Conservation (phyloP, 2,888 invertebrate genomes). For the Diploptera punctata region DNA sequence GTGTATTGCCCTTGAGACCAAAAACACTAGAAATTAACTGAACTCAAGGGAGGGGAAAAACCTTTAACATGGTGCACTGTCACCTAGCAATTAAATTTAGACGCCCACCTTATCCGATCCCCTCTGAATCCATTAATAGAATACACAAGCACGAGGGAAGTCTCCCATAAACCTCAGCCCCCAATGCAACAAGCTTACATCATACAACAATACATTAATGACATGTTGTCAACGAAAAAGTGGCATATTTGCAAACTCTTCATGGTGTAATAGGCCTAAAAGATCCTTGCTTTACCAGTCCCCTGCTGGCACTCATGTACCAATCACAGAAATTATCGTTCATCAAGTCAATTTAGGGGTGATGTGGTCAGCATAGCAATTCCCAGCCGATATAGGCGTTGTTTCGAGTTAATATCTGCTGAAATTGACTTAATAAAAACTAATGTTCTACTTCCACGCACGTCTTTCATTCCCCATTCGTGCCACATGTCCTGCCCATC, state of each 20-base stretch:
- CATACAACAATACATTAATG: neutral
- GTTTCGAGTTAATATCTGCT: too few relatives aligned
- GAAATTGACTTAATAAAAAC: too few relatives aligned
- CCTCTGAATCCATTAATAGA: conserved; percentile 12
- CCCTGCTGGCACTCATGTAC: too few relatives aligned
- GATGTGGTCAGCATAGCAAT: too few relatives aligned
- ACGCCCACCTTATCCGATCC: conserved; percentile 2
- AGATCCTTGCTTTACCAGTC: too few relatives aligned
- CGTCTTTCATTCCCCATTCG: too few relatives aligned
- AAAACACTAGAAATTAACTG: conserved; percentile 15
- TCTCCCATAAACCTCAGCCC: conserved; percentile 2
- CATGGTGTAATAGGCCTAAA: too few relatives aligned
- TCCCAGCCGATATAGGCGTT: too few relatives aligned
- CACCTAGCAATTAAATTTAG: conserved; percentile 12
- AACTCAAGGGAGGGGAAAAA: neutral
- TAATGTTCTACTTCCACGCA: too few relatives aligned
- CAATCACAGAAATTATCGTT: too few relatives aligned
- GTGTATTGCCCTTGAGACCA: conserved; percentile 7
- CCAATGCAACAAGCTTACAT: neutral
- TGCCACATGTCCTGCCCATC: too few relatives aligned
- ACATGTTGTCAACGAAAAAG: neutral
- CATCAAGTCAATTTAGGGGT: too few relatives aligned
- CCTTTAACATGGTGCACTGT: conserved; percentile 5
- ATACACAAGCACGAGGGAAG: neutral
- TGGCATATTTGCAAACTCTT: conserved; percentile 3